These are phyloP conservation scores for Heteromyza rotundicornis DNA, from an alignment of 2,888 invertebrate species.

Conservation along the genomic window DNA sequence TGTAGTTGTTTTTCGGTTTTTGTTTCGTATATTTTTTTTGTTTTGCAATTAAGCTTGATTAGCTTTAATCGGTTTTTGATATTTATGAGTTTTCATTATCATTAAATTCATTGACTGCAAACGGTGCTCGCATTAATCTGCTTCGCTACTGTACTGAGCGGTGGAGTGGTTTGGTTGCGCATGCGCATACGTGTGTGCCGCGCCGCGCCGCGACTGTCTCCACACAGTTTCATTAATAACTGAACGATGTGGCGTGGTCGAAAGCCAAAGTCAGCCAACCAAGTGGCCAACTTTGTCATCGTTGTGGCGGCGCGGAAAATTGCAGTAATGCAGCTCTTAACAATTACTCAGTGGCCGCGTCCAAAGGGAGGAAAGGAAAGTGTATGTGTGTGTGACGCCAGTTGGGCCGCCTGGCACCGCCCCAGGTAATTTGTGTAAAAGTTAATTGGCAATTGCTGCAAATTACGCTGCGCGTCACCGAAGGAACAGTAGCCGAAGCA, in stretches of 20 bases:
- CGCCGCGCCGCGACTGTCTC: too few species aligned
- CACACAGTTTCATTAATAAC: constrained; percentile 5
- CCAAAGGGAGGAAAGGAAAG: background rate
- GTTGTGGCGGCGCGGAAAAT: background rate
- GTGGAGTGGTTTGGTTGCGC: background rate
- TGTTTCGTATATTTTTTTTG: too few species aligned
- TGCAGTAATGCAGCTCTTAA: background rate
- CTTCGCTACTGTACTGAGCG: constrained; percentile 11
- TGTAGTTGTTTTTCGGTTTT: background rate
- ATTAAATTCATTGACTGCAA: constrained; percentile 34
- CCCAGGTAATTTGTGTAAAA: constrained; percentile 21
- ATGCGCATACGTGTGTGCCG: background rate
- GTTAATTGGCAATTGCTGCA: constrained; percentile 23
- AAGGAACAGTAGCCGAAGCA: too few species aligned
- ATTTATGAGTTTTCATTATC: constrained; percentile 51
- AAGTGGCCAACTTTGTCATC: constrained; percentile 11
- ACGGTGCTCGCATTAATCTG: constrained; percentile 17
- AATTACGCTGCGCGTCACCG: constrained; percentile 11
- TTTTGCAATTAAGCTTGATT: constrained; percentile 51
- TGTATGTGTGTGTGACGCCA: constrained; percentile 3
- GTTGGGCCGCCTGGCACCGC: constrained; percentile 7
- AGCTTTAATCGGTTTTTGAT: constrained; percentile 50
- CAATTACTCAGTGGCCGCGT: background rate
- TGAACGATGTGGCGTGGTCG: background rate
- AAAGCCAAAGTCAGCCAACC: background rate